Percentiles rank a stretch among this genome's conserved stretches.
These are phyloP conservation scores for Aphelenchoides fujianensis DNA, from an alignment of 1,140 invertebrate species.

Conservation along the genomic window DNA sequence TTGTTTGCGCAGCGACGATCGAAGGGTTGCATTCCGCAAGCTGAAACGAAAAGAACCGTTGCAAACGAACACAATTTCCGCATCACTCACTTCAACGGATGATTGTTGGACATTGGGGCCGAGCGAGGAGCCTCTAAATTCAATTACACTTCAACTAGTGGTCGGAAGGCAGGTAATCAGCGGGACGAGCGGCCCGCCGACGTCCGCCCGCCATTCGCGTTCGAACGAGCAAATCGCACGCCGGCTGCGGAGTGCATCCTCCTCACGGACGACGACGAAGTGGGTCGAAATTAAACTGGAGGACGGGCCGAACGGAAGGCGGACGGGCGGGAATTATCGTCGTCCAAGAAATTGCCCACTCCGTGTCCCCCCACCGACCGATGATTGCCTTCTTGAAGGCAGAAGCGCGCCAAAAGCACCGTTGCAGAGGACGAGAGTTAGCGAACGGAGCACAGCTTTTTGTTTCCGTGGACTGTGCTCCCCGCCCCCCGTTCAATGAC, in stretches of 20 bases:
- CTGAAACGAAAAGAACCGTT: slow-evolving; percentile 1
- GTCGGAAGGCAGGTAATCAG: too few relatives aligned
- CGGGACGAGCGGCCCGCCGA: too few relatives aligned
- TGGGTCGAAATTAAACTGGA: background rate
- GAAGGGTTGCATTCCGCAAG: slow-evolving; percentile 11
- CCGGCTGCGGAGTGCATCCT: too few relatives aligned
- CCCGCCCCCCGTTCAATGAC: background rate
- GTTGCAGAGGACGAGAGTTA: background rate
- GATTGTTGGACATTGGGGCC: slow-evolving; percentile 16
- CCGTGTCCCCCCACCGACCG: too few relatives aligned
- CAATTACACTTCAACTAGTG: background rate
- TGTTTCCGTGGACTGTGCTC: background rate
- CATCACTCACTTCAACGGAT: slow-evolving; percentile 22
- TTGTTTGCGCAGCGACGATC: slow-evolving; percentile 37
- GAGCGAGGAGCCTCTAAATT: background rate
- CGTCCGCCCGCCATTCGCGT: too few relatives aligned
- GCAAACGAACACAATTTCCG: background rate
- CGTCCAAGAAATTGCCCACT: background rate
- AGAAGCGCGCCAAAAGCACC: background rate
- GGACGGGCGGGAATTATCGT: slow-evolving; percentile 4
- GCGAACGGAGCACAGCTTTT: background rate
- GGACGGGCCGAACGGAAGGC: background rate
- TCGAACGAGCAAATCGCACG: too few relatives aligned
- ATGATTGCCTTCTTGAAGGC: background rate
- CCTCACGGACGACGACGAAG: too few relatives aligned